Evolutionary conservation across 2,113 vertebrate genomes (phyloP), one percentile per base, ranked within the genome.

Genomic region (Gila orcuttii): DNA sequence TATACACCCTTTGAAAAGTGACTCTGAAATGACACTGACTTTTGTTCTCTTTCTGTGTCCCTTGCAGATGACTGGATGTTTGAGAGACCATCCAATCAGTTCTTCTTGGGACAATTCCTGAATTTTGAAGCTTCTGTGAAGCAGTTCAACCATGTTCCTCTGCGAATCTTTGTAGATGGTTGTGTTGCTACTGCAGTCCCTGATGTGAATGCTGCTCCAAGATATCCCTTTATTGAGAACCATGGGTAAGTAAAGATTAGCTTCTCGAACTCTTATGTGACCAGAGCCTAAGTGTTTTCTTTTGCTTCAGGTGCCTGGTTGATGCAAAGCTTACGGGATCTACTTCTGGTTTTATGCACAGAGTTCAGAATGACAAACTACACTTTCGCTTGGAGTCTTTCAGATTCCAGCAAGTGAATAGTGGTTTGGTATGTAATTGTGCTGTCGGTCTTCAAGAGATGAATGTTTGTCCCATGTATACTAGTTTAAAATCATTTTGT

Each of bases 81-180:
- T 39, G 11, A 79, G 55, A 59, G 76, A 55, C 76, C 55, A 2
- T 79, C 75, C 7, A 62, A 31, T 17, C 8, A 62, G 10, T 89
- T 85, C 82, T 82, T 68, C 55, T 64, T 88, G 42, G 81, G 82
- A 15, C 31, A 79, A 33, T 39, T 60, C 11, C 3, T 79, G 31
- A 59, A 39, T 12, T 7, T 59, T 59, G 52, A 85, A 86, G 92
- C 87, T 0, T 87, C 89, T 1, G 83, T 92, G 5, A 82, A 83
- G 3, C 88, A 0, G 66, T 86, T 84, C 42, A 79, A 88, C 86
- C 93, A 94, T 2, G 1, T 89, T 1, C 92, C 93, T 0, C 83
- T 94, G 19, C 91, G 90, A 74, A 74, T 93, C 12, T 93, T 86
- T 0, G 88, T 91, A 79, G 94, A 95, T 89, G 83, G 75, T 86